Evolutionary conservation across 2,113 vertebrate species (phyloP).

Genomic region (Circaetus cinerascens): DNA sequence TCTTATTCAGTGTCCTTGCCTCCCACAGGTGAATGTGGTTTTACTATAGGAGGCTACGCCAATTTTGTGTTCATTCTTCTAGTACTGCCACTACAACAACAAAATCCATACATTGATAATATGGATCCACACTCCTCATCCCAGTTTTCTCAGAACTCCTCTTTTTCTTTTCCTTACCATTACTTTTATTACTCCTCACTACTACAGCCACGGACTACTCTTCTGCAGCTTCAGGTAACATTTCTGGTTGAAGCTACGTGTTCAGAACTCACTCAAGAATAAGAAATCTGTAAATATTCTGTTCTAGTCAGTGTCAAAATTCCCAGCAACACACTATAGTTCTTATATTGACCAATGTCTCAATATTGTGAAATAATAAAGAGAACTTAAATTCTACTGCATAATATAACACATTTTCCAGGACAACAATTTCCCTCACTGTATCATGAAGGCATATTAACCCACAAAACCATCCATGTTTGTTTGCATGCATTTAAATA

Average conservation of each 20-base stretch:
- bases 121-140: not conserved
- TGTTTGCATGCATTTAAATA: not conserved
- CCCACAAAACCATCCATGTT: not conserved
- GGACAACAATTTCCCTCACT: not conserved
- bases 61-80: not conserved
- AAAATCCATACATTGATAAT: not conserved
- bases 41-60: not conserved
- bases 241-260: not conserved
- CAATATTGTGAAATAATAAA: not conserved
- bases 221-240: not conserved
- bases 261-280: not conserved
- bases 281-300: not conserved
- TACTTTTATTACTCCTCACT: not conserved
- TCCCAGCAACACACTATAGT: not conserved
- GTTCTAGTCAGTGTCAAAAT: not conserved
- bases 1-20: not conserved
- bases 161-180: not conserved
- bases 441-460: not conserved
- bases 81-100: not conserved
- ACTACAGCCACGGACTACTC: not conserved
- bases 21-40: not conserved
- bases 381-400: not conserved
- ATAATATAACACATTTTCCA: not conserved
- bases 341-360: not conserved
- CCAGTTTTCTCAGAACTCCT: not conserved